phyloP scores from a whole-genome alignment of 2,888 invertebrate species.

The Pediacus dermestoides region DNA sequence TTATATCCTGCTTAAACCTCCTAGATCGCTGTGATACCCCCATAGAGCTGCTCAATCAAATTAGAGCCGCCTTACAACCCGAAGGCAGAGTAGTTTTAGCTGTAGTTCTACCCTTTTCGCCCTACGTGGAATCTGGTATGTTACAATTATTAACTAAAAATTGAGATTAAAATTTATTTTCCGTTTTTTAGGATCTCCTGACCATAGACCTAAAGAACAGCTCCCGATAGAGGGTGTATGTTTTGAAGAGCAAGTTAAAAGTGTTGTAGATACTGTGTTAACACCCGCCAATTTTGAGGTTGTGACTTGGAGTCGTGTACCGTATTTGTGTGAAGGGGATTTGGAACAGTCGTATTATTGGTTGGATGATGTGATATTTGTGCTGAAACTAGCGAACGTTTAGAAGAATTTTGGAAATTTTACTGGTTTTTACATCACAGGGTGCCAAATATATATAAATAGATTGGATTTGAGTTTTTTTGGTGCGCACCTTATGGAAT shows the following conservation, averaged over 20 bases:
- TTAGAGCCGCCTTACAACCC: constrained; percentile 67
- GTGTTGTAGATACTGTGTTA: constrained; percentile 63
- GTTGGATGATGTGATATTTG: constrained; percentile 86
- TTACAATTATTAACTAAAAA: constrained; percentile 9
- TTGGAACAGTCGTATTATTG: constrained; percentile 87
- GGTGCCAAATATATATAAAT: no score
- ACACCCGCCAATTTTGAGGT: constrained; percentile 69
- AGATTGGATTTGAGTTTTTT: no score
- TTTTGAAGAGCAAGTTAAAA: constrained; percentile 77
- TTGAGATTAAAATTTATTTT: constrained; percentile 5
- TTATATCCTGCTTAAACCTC: constrained; percentile 87
- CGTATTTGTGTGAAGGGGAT: constrained; percentile 97
- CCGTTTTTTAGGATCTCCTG: constrained; percentile 55
- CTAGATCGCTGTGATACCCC: constrained; percentile 91
- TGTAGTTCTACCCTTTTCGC: constrained; percentile 87
- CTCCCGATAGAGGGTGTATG: constrained; percentile 63
- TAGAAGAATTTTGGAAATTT: no score
- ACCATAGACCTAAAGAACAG: constrained; percentile 69
- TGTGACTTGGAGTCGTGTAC: constrained; percentile 82
- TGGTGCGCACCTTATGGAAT: no score
- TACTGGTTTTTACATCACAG: no score
- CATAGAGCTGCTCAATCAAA: constrained; percentile 69
- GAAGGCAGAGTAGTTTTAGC: constrained; percentile 80
- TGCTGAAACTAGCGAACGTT: no score
- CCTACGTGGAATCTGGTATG: constrained; percentile 87